Conservation (phyloP, 2,113 vertebrate genomes). For the Sylvietta virens region DNA sequence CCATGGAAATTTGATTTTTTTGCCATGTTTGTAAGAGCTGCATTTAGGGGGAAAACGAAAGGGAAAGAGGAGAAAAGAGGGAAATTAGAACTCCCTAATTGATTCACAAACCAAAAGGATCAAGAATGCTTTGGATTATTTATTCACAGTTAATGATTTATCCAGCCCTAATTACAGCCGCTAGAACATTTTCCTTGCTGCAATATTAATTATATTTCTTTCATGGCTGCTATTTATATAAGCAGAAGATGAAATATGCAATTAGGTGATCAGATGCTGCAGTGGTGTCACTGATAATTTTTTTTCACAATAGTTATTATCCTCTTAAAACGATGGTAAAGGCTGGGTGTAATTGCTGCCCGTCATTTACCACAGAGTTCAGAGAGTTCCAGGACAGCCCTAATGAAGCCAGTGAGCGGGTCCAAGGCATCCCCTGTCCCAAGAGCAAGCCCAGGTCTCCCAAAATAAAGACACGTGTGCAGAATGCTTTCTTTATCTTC, state of each 20-base stretch:
- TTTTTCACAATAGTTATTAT: constrained; percentile 12
- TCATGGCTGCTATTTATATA: constrained; percentile 19
- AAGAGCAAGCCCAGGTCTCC: not conserved
- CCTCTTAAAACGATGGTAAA: not conserved
- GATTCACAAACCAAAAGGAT: not conserved
- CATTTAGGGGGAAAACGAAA: not conserved
- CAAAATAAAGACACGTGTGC: not conserved
- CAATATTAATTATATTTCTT: constrained; percentile 38
- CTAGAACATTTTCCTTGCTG: constrained; percentile 22
- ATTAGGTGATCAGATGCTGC: constrained; percentile 35
- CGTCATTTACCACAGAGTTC: rapidly evolving
- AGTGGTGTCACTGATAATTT: not conserved
- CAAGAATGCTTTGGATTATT: constrained; percentile 24
- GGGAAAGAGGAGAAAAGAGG: not conserved
- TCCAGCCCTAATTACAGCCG: constrained; percentile 30
- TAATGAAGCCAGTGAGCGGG: rapidly evolving
- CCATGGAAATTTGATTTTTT: not conserved
- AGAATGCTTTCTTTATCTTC: not conserved
- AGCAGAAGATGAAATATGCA: constrained; percentile 34
- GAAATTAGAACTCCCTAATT: not conserved
- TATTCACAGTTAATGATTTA: constrained; percentile 41
- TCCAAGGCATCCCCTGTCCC: not conserved
- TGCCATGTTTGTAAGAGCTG: not conserved
- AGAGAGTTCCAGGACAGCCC: not conserved
- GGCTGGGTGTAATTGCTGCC: not conserved